Evolutionary conservation across 2,113 vertebrate species (phyloP).

Genomic region (Melozone crissalis): DNA sequence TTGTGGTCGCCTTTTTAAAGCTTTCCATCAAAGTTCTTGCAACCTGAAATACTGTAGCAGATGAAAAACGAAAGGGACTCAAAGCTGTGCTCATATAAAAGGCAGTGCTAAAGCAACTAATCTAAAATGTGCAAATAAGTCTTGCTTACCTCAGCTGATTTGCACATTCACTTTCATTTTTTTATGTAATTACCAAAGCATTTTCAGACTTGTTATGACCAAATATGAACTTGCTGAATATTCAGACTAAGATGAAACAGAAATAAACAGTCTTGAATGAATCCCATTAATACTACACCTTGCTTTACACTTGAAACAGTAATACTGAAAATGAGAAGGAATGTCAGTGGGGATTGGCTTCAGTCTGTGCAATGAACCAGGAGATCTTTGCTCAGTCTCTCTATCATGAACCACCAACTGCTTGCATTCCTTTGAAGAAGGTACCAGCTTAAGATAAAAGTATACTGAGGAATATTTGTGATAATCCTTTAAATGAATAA

Average conservation of each 20-base stretch:
- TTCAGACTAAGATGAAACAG: neutral
- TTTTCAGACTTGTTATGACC: neutral
- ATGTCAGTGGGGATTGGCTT: neutral
- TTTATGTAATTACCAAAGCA: neutral
- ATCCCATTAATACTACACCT: neutral
- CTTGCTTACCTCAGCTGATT: neutral
- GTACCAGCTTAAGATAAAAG: neutral
- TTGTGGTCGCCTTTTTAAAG: neutral
- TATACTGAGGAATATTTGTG: neutral
- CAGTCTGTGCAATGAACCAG: neutral
- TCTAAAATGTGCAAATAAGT: neutral
- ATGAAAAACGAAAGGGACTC: neutral
- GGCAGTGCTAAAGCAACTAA: neutral
- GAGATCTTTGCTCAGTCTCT: neutral
- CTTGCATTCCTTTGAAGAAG: neutral
- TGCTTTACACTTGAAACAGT: neutral
- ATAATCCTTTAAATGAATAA: neutral
- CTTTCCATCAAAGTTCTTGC: neutral
- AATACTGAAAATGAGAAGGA: neutral
- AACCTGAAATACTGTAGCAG: neutral
- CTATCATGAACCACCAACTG: neutral
- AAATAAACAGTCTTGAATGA: neutral
- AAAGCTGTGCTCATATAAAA: neutral
- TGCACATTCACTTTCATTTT: neutral
- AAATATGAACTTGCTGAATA: conserved; percentile 2